These are phyloP conservation scores for Phataginus tetradactyla DNA, from an alignment of 2,797 vertebrate genomes.

Conservation along the genomic window DNA sequence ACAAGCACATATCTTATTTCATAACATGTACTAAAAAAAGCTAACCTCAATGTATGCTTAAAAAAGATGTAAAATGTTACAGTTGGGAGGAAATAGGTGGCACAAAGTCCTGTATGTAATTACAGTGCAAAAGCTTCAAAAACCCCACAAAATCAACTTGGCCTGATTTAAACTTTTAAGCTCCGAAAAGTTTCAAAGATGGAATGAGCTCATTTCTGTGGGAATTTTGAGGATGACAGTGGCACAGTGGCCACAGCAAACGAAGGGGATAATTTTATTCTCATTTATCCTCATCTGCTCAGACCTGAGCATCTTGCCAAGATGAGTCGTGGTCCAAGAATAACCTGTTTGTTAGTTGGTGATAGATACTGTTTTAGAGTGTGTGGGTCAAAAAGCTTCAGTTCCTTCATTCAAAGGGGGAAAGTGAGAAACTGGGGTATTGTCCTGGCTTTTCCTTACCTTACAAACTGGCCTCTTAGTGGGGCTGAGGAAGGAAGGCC, in stretches of 20 bases:
- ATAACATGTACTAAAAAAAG: constrained; percentile 74
- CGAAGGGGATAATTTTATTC: constrained; percentile 61
- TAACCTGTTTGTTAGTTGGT: constrained; percentile 70
- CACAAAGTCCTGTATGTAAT: constrained; percentile 78
- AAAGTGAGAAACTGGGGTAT: constrained; percentile 55
- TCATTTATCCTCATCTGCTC: constrained; percentile 47
- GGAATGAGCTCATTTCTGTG: constrained; percentile 73
- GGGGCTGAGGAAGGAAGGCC: background rate
- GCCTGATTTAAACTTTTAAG: constrained; percentile 75
- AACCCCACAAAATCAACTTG: constrained; percentile 69
- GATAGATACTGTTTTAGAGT: constrained; percentile 68
- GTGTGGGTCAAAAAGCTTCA: constrained; percentile 38
- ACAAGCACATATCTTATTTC: constrained; percentile 83
- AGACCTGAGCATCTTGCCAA: constrained; percentile 72
- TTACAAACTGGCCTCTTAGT: background rate
- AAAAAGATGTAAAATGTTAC: constrained; percentile 82
- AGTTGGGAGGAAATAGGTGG: constrained; percentile 75
- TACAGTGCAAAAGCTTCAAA: constrained; percentile 67
- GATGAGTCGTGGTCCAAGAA: constrained; percentile 80
- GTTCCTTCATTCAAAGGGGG: constrained; percentile 54
- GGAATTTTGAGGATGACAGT: constrained; percentile 67
- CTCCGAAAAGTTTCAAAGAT: constrained; percentile 66
- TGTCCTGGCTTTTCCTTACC: background rate
- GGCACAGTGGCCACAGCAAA: constrained; percentile 19
- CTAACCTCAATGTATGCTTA: constrained; percentile 66